A percentile compares a stretch with the other conserved stretches of the same genome.
phyloP scores from a whole-genome alignment of 2,888 invertebrate species.

The Choristoneura rosaceana region DNA sequence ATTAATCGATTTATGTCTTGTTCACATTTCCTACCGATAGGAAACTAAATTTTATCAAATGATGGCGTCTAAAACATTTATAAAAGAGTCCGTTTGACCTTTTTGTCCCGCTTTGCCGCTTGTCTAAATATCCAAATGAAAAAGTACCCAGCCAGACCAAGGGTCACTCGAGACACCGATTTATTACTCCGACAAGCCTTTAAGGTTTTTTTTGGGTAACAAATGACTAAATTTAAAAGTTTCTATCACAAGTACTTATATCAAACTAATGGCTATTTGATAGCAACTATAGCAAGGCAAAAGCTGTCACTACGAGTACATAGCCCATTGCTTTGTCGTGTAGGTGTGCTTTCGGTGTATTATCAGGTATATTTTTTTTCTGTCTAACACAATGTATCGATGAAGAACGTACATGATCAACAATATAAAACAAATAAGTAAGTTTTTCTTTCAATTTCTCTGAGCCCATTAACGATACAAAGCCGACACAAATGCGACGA shows the following conservation, averaged over 20 bases:
- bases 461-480: conserved; percentile 4
- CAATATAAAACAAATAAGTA: neutral
- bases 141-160: neutral
- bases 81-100: neutral
- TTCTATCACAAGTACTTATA: neutral
- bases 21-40: too few species aligned
- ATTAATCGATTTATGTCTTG: too few species aligned
- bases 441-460: neutral
- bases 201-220: neutral
- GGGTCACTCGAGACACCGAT: neutral
- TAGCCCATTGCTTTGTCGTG: too few species aligned
- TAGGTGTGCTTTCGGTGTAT: too few species aligned
- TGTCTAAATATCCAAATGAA: neutral
- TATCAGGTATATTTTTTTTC: too few species aligned
- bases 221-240: neutral
- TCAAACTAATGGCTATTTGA: neutral
- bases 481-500: neutral
- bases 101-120: neutral
- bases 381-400: neutral
- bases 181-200: neutral
- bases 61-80: neutral
- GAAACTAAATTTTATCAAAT: too few species aligned
- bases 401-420: neutral
- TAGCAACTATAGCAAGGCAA: neutral
- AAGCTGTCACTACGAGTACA: neutral